These are phyloP conservation scores for Clavelina lepadiformis DNA, from an alignment of 23 tunicate genomes.

Conservation along the genomic window DNA sequence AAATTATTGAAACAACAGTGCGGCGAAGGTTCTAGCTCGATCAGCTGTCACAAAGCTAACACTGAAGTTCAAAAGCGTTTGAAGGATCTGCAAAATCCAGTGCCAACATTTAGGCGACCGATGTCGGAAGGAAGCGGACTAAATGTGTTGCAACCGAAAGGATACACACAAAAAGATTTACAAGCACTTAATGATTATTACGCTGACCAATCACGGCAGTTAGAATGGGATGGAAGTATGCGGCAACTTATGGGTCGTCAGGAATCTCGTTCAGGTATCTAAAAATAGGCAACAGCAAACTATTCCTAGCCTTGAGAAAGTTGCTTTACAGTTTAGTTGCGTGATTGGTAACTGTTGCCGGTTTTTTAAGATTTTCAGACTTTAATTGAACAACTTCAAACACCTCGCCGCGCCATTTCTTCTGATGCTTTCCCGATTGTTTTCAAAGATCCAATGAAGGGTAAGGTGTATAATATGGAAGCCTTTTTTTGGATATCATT, in stretches of 20 bases:
- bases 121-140: conserved; percentile 45
- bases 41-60: conserved; percentile 42
- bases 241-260: conserved; percentile 44
- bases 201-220: conserved; percentile 59
- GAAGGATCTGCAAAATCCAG: conserved; percentile 77
- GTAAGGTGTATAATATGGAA: no score
- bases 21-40: not conserved
- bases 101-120: conserved; percentile 25
- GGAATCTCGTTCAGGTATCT: conserved; percentile 44
- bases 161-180: conserved; percentile 43
- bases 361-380: conserved; percentile 43
- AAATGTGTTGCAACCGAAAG: conserved; percentile 25
- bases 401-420: conserved; percentile 37
- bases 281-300: no score
- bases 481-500: no score
- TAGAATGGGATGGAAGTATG: conserved; percentile 67
- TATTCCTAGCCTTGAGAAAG: no score
- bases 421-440: conserved; percentile 19
- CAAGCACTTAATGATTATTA: conserved; percentile 54
- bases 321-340: no score
- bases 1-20: conserved; percentile 26
- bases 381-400: conserved; percentile 37
- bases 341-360: no score
- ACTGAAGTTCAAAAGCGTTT: conserved; percentile 80
- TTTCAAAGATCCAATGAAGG: conserved; percentile 7